Conservation (phyloP, 2,797 vertebrate genomes). For the Vireo griseus region DNA sequence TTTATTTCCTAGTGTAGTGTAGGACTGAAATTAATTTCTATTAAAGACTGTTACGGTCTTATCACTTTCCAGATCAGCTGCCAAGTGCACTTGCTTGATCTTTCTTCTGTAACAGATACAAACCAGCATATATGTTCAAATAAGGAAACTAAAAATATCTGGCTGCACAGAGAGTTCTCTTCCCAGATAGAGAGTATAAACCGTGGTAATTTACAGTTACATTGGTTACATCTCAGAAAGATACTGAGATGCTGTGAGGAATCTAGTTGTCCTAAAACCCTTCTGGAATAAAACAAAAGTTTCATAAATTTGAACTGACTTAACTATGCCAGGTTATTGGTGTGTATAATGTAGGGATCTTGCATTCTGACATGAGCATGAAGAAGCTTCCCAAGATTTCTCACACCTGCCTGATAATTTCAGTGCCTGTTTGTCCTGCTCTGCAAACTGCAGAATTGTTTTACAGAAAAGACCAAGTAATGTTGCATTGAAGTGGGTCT, state of each 20-base stretch:
- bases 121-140: neutral
- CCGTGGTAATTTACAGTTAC: neutral
- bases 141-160: neutral
- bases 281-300: neutral
- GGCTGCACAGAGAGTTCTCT: neutral
- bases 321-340: neutral
- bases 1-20: neutral
- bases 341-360: neutral
- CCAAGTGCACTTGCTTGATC: slow-evolving; percentile 10
- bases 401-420: neutral
- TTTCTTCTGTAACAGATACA: slow-evolving; percentile 4
- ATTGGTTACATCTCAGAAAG: neutral
- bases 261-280: neutral
- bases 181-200: neutral
- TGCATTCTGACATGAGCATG: neutral
- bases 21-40: neutral
- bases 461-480: neutral
- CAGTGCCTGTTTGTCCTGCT: neutral
- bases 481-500: neutral
- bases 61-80: slow-evolving; percentile 5
- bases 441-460: neutral
- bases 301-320: neutral
- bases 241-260: neutral
- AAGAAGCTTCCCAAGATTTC: neutral
- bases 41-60: neutral